Evolutionary conservation across 2,797 vertebrate species (phyloP).

Genomic region (Spinus pinus): DNA sequence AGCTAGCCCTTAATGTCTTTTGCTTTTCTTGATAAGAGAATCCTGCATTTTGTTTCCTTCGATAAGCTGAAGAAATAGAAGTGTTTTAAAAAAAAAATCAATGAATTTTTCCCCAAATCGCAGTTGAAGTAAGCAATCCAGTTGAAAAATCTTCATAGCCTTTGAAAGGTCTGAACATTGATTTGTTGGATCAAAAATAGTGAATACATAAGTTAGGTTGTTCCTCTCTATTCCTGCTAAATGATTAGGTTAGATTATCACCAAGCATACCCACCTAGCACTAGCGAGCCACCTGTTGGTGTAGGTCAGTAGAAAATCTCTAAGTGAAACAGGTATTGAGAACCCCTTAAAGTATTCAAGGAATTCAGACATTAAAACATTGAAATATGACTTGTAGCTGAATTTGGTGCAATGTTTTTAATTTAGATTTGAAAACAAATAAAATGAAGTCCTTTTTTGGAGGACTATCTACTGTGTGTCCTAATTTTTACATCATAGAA

Average conservation of each 20-base stretch:
- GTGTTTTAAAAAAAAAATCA: neutral
- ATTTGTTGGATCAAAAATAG: neutral
- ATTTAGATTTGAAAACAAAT: neutral
- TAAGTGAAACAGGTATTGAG: neutral
- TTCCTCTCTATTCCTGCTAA: neutral
- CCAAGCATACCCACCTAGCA: no score
- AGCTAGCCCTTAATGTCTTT: neutral
- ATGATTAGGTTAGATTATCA: neutral
- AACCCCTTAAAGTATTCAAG: neutral
- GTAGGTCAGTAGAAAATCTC: neutral
- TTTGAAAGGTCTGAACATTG: neutral
- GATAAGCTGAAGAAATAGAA: neutral
- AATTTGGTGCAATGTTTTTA: neutral
- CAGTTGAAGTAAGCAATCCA: neutral
- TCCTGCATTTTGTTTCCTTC: neutral
- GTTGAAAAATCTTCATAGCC: neutral
- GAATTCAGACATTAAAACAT: neutral
- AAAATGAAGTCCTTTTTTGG: rapidly evolving
- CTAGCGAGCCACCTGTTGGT: neutral
- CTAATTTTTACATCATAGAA: neutral
- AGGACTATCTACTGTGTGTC: neutral
- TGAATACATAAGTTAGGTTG: neutral
- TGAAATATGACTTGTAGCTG: neutral
- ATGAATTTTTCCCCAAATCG: neutral
- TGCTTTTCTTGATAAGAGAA: neutral